These are phyloP conservation scores for Osmerus mordax DNA, from an alignment of 2,113 vertebrate genomes.

Conservation along the genomic window DNA sequence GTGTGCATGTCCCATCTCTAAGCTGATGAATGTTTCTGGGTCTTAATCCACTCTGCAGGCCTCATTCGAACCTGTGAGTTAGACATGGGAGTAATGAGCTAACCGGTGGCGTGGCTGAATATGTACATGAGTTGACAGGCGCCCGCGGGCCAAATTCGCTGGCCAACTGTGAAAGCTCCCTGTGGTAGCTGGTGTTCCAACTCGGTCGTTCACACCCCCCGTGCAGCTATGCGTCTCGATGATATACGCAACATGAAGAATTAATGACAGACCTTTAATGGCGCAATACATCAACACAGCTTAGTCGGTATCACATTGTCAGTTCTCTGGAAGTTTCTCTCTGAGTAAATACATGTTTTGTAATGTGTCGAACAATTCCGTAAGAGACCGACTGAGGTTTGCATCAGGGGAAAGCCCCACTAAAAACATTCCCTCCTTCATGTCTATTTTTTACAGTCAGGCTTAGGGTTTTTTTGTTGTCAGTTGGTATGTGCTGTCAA, in stretches of 20 bases:
- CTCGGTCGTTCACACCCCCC: too few species aligned
- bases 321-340: too few species aligned
- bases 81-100: conserved; percentile 25
- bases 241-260: too few species aligned
- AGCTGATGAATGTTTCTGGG: conserved; percentile 29
- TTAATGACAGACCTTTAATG: too few species aligned
- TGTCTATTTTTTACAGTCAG: too few species aligned
- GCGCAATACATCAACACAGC: conserved; percentile 5
- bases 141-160: neutral
- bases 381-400: too few species aligned
- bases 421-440: too few species aligned
- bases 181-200: neutral
- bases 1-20: neutral
- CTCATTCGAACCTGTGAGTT: neutral
- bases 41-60: conserved; percentile 15
- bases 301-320: neutral
- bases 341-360: too few species aligned
- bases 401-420: too few species aligned
- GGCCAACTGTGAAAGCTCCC: conserved; percentile 6
- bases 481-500: too few species aligned
- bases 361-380: too few species aligned
- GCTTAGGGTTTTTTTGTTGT: too few species aligned
- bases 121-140: conserved; percentile 26
- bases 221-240: neutral
- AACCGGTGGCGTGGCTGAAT: conserved; percentile 12